phyloP scores from a whole-genome alignment of 2,113 vertebrate genomes.

The Corvus moneduloides region DNA sequence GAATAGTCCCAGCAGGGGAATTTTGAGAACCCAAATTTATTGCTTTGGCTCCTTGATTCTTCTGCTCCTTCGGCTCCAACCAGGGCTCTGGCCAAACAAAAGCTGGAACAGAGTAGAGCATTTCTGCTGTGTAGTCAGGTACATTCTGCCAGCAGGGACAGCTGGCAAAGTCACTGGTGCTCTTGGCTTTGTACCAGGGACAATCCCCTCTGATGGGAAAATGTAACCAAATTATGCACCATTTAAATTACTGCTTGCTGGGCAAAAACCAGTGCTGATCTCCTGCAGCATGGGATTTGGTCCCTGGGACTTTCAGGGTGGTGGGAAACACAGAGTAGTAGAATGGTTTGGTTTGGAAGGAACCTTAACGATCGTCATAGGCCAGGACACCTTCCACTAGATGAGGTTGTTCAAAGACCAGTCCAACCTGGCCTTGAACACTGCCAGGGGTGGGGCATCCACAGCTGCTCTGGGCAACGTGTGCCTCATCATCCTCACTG shows the following conservation, averaged over 20 bases:
- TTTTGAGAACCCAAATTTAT: not conserved
- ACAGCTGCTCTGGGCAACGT: not conserved
- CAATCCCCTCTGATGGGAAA: not conserved
- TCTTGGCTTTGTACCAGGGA: not conserved
- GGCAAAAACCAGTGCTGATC: not conserved
- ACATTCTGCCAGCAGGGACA: not conserved
- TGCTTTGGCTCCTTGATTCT: not conserved
- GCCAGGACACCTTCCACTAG: rapidly evolving
- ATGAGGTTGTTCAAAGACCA: not conserved
- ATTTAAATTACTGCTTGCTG: not conserved
- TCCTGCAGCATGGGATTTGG: not conserved
- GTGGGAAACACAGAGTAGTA: not conserved
- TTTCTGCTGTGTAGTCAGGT: not conserved
- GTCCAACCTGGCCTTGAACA: not conserved
- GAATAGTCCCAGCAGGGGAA: not conserved
- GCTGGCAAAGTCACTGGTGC: not conserved
- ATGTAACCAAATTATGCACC: not conserved
- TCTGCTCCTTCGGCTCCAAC: not conserved
- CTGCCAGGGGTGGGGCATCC: not conserved
- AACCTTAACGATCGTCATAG: not conserved
- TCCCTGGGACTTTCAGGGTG: not conserved
- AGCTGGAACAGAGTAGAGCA: not conserved
- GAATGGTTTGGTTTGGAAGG: not conserved
- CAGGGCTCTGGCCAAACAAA: not conserved
- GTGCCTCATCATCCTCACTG: not conserved